Evolutionary conservation across 2,888 invertebrate genomes (phyloP), one percentile per base, ranked within the genome.

Genomic region (Scotopteryx bipunctaria): DNA sequence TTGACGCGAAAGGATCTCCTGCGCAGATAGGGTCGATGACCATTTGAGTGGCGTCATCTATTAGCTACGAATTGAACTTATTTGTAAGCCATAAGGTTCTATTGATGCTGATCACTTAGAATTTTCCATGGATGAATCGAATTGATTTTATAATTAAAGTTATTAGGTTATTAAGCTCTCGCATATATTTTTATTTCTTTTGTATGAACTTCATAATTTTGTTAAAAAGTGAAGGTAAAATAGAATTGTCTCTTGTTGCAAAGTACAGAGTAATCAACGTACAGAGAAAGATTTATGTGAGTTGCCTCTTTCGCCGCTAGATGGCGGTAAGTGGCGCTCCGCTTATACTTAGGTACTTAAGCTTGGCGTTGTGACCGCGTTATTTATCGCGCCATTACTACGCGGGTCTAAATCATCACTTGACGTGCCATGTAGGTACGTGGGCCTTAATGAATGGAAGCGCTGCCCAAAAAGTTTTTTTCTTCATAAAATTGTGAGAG

Each of bases 381-480:
- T 90, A 91, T 91, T 91, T 91, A 91, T 91, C 86, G 89, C 84
- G 68, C 91, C 91, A 91, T 91, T 91, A 91, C 83, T 71, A 83
- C 78, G 74, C 73, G 72, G 77, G 69, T 79, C 85, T 91, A 91
- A 91, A 91, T 91, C 91, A 91, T 91, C 85, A 78, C 83, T 82
- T 85, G 90, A 88, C 90, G 75, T 76, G 75, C 78, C 77, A 73
- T 77, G 83, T 81, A 83, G 82, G 83, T 82, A n/a, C n/a, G n/a
- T n/a, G 80, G 71, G 77, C 76, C 76, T 76, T 89, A 89, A 89
- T 89, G 88, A 88, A 89, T 87, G 88, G 82, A 73, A 81, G 81
- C 75, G 77, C 67, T 73, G 72, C 70, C 75, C 73, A 59, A 73
- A 82, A 79, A 79, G 69, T 82, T 85, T 83, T 79, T 81, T 82